These are phyloP conservation scores for Orchestes rusci DNA, from an alignment of 2,888 invertebrate genomes.

Conservation along the genomic window DNA sequence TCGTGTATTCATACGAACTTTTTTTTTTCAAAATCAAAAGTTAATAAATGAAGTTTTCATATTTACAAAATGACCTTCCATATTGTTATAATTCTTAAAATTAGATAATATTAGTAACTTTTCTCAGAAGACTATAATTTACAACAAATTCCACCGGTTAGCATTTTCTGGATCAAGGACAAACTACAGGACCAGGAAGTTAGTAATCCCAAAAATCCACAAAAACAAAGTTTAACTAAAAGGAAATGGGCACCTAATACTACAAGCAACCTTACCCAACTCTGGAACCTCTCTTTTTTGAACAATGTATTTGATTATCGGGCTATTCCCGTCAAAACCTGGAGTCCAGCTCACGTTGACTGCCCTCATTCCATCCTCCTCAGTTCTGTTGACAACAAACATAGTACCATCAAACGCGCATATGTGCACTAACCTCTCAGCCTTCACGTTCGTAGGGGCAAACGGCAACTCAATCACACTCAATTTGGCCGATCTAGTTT, in stretches of 20 bases:
- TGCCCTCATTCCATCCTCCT: conserved; percentile 58
- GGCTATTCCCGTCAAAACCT: conserved; percentile 96
- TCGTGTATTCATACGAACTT: too few species aligned
- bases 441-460: conserved; percentile 82
- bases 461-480: conserved; percentile 93
- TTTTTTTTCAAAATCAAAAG: too few species aligned
- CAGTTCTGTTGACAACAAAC: conserved; percentile 19
- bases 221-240: conserved; percentile 36
- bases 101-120: too few species aligned
- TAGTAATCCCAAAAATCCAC: too few species aligned
- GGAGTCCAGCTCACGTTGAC: conserved; percentile 93
- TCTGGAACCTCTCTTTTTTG: conserved; percentile 86
- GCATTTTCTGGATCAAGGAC: too few species aligned
- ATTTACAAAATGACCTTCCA: too few species aligned
- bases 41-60: too few species aligned
- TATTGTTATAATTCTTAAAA: too few species aligned
- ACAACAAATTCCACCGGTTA: too few species aligned
- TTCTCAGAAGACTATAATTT: too few species aligned
- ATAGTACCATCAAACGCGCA: too few species aligned
- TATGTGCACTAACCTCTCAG: conserved; percentile 51
- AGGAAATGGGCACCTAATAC: conserved; percentile 3
- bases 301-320: conserved; percentile 85
- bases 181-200: too few species aligned
- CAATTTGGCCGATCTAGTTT: conserved; percentile 75
- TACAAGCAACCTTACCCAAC: conserved; percentile 54